phyloP scores from a whole-genome alignment of 30 jellyfish, hydroid and myxozoan genomes.

The Chironex yamaguchii region DNA sequence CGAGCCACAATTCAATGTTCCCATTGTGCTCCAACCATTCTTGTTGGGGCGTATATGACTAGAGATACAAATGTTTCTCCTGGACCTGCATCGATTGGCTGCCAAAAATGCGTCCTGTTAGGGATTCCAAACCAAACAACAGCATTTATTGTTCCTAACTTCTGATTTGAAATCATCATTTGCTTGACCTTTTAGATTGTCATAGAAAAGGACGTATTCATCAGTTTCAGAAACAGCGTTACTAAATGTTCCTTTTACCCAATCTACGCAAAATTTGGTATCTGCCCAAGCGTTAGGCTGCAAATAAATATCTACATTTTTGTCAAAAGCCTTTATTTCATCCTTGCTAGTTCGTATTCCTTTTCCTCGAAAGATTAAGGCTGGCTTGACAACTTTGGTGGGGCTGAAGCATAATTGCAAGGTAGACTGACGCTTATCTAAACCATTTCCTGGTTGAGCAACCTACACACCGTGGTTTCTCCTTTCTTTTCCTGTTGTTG shows the following conservation, averaged over 20 bases:
- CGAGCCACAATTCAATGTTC: not conserved
- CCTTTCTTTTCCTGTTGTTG: constrained; percentile 10
- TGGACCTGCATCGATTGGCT: not conserved
- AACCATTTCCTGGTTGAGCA: constrained; percentile 35
- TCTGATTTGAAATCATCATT: too few species aligned
- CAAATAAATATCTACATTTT: constrained; percentile 64
- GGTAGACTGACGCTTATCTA: constrained; percentile 52
- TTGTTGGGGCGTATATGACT: not conserved
- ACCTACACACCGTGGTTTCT: constrained; percentile 57
- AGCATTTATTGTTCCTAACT: too few species aligned
- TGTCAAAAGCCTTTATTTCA: constrained; percentile 50
- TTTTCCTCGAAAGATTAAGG: constrained; percentile 49
- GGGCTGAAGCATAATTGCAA: constrained; percentile 28
- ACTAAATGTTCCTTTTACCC: too few species aligned
- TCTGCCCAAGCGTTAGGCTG: too few species aligned
- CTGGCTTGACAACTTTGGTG: not conserved
- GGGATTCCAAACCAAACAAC: not conserved
- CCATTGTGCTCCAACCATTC: not conserved
- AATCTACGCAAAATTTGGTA: too few species aligned
- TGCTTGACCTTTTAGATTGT: too few species aligned
- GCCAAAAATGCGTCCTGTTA: not conserved
- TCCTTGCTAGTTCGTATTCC: constrained; percentile 48
- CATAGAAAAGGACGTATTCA: too few species aligned
- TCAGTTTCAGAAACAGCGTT: too few species aligned
- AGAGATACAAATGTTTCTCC: not conserved